Evolutionary conservation across 1,140 invertebrate genomes (phyloP), one percentile per base, ranked within the genome.

Genomic region (Lordiphosa clarofinis): DNA sequence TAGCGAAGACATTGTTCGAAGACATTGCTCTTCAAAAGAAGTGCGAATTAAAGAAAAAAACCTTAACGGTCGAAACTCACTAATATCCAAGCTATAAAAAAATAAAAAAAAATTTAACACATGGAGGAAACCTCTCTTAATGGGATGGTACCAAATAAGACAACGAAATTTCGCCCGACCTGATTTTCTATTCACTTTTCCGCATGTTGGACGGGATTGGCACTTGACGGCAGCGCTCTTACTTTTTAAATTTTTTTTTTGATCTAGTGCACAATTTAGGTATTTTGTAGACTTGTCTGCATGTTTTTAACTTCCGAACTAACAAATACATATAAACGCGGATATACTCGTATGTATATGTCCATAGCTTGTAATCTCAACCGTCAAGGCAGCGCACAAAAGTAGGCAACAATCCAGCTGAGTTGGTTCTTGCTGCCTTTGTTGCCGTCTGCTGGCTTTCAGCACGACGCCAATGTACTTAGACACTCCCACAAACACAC

Each of bases 381-480:
- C 43, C 44, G 49, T 13, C 38, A 55, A 33, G 28, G 28, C 44
- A 21, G 50, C 70, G 42, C 74, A 70, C 75, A 70, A 81, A 79
- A 56, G 74, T 82, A 72, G 76, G 75, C 75, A 74, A 67, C 31
- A 52, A 40, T 36, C 65, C 28, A 40, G 35, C 13, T 12, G 42
- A 33, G 35, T 47, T 35, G 36, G 46, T 54, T 42, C 35, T 35
- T 50, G 57, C 56, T 37, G 60, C 49, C 40, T 56, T 79, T 79
- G 69, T 79, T 66, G 69, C 43, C 39, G 36, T 62, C 58, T 54
- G 55, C 39, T 37, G 53, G 48, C 60, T 63, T 75, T 75, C 48
- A 62, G 64, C 56, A 50, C 48, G 56, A 69, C 57, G 64, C 65
- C 65, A 86, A 86, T 73, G 70, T 79, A 84, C 79, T 84, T 86